Base-by-base conservation (phyloP, 2,888 invertebrate genomes). In the Antheraea yamamai region DNA sequence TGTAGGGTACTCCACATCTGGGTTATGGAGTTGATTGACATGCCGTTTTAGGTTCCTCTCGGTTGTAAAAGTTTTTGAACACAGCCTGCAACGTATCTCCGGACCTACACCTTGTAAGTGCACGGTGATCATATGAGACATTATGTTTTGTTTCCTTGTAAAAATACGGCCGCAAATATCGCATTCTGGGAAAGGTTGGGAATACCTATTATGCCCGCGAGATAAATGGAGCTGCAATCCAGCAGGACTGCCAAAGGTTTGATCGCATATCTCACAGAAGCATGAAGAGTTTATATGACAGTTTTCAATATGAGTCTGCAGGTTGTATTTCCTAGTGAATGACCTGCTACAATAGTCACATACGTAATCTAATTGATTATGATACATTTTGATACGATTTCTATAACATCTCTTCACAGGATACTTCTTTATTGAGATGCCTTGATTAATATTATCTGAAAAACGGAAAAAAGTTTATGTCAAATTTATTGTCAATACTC, bases 151-250 rank as follows among this genome's bases (percentile, higher is more conserved):
- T 81, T 91, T 93, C 75, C 93, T 85, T 0, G 90, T 89, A 61
- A 93, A 93, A 0, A 91, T 88, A 12, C 91, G 79, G 0, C 93
- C 93, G 39, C 93, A 94, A 0, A 91, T 61, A 39, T 93, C 93
- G 47, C 93, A 94, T 79, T 94, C 93, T 0, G 94, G 93, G 12
- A 84, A 87, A 0, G 90, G 84, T 72, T 91, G 87, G 0, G 82
- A 81, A 26, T 84, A 83, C 0, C 86, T 81, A 64, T 94, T 94
- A 76, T 94, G 93, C 0, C 93, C 93, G 6, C 90, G 76, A 0
- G 82, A 81, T 0, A 91, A 52, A 61, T 94, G 93, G 0, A 87
- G 81, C 8, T 89, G 87, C 1, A 93, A 75, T 0, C 91, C 92
- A 0, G 87, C 85, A 0, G 90, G 88, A 61, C 89, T 92, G 1